These are phyloP conservation scores for Corythucha ciliata DNA, from an alignment of 2,888 invertebrate species.

Conservation along the genomic window DNA sequence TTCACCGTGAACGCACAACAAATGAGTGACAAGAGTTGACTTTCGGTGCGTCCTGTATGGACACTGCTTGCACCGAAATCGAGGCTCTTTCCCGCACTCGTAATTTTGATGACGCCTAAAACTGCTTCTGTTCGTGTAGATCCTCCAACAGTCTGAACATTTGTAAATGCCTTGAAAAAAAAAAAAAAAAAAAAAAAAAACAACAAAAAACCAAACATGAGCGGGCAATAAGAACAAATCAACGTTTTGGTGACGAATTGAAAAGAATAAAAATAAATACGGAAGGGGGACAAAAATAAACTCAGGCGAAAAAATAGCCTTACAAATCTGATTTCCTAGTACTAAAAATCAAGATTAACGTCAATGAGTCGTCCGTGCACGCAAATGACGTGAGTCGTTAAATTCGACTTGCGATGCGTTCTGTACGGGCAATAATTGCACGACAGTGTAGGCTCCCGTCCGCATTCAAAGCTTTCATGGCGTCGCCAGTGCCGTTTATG, in stretches of 20 bases:
- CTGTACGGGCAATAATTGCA: constrained; percentile 28
- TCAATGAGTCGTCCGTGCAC: no score
- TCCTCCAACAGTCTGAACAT: constrained; percentile 28
- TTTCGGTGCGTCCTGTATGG: constrained; percentile 40
- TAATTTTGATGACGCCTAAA: constrained; percentile 31
- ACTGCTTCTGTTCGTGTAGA: constrained; percentile 27
- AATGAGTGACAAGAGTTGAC: constrained; percentile 36
- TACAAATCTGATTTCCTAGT: no score
- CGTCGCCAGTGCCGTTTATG: no score
- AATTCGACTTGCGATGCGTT: no score
- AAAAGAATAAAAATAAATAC: no score
- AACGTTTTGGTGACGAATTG: background rate
- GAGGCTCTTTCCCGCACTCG: constrained; percentile 42
- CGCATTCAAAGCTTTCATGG: constrained; percentile 36
- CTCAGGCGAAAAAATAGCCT: no score
- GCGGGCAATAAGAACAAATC: background rate
- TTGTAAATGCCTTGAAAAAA: constrained; percentile 26
- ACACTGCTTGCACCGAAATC: constrained; percentile 42
- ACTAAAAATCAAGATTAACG: no score
- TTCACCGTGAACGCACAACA: no score
- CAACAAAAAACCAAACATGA: background rate
- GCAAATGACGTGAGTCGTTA: no score
- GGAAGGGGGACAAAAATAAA: no score
- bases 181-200: background rate
- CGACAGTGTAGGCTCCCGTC: constrained; percentile 37